Base-by-base conservation (phyloP, 2,113 vertebrate genomes). In the Elephas maximus region DNA sequence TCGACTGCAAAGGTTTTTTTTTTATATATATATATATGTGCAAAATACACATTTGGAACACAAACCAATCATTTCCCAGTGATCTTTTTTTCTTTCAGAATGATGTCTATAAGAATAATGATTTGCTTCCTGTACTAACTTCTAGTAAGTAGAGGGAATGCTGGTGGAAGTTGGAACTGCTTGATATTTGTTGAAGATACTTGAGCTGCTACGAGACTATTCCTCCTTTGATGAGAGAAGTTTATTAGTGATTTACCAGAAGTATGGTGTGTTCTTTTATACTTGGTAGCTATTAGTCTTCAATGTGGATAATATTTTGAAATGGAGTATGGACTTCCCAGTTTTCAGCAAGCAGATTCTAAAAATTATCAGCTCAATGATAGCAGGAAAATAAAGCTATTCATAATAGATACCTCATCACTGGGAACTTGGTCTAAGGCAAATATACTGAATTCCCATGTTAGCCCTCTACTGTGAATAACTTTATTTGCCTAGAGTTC, bases 1-100 rank as follows among this genome's bases (percentile, higher is more conserved):
- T 65, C 0, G 6, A 26, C 23, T 4, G 26, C 26, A 65, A 28
- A 7, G 23, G 23, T 1, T 65, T 65, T 65, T 65, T 65, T 65
- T 65, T 37, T 37, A 37, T 37, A 37, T 37, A 37, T 37, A 37
- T 37, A 37, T 37, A 37, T 15, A 11, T 94, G 57, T 90, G 62
- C 41, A 88, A 74, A 82, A 79, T 80, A 33, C 65, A 45, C 79
- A 74, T 65, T 90, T 71, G 44, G 48, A 76, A 79, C 17, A 60
- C 30, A 60, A 63, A 45, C 33, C 24, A 60, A 44, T 97, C 11
- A 62, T 44, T 93, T 95, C 33, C 62, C 62, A 89, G 73, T 88
- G 57, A 85, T 88, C 3, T 65, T 93, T 91, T 93, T 79, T 69
- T n/a, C 65, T 95, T 95, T 88, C 67, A 94, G 86, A 73, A 74